Evolutionary conservation across 2,113 vertebrate genomes (phyloP).

Genomic region (Naja naja): DNA sequence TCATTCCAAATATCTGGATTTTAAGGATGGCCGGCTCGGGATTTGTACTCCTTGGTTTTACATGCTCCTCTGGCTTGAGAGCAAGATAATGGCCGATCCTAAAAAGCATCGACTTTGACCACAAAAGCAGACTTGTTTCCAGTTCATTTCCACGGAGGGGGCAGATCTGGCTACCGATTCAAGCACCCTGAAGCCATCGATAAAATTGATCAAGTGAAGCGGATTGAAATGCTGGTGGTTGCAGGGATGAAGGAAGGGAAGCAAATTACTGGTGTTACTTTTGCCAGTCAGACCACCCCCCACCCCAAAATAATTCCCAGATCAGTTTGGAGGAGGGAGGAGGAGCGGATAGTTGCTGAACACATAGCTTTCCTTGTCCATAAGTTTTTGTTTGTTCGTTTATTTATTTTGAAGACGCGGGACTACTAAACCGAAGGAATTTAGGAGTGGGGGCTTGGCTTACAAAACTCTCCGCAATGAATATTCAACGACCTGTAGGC

Average conservation of each 20-base stretch:
- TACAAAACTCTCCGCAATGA: conserved; percentile 28
- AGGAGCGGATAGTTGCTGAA: neutral
- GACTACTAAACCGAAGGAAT: neutral
- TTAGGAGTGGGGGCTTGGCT: neutral
- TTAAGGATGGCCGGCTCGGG: neutral
- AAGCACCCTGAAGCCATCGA: neutral
- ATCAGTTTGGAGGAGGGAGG: neutral
- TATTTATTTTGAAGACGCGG: neutral
- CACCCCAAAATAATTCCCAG: neutral
- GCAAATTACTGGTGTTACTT: neutral
- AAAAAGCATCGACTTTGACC: neutral
- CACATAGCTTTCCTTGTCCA: neutral
- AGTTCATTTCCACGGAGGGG: neutral
- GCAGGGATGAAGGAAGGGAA: neutral
- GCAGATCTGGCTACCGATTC: neutral
- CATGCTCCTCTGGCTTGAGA: neutral
- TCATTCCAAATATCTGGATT: neutral
- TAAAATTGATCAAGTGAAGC: neutral
- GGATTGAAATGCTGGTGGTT: neutral
- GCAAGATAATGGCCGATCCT: neutral
- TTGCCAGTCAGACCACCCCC: neutral
- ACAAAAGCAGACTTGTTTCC: neutral
- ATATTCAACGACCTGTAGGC: conserved; percentile 62
- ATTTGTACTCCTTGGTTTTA: neutral
- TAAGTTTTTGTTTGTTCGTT: neutral